Evolutionary conservation across 2,113 vertebrate genomes (phyloP), one percentile per base, ranked within the genome.

Genomic region (Phyllostomus discolor): DNA sequence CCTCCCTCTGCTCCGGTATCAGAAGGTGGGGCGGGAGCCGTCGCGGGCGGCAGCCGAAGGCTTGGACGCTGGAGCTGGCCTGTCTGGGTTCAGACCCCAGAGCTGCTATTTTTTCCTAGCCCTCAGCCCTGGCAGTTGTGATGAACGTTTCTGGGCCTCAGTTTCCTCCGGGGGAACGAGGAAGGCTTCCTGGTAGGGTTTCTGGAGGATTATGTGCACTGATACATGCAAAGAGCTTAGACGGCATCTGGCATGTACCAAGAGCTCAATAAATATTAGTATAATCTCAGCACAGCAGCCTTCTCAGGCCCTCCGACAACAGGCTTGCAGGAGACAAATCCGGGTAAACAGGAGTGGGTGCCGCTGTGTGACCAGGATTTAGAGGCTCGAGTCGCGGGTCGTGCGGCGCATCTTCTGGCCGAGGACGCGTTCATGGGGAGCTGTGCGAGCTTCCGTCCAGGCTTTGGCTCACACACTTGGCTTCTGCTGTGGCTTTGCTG

Each of bases 241-340:
- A 19, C 11, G 2, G 76, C 17, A 19, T 92, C 92, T 67, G 66
- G 76, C 33, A 0, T 62, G 66, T 72, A 52, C 80, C 11, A 93
- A 96, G 85, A 85, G 72, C 96, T 96, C 94, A 85, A 90, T 95
- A 94, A 96, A 97, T 97, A 94, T 86, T 95, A 94, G 88, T 67
- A 78, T 94, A 90, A 83, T 95, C 87, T 92, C 76, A 69, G 59
- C 66, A 46, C 90, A 72, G 54, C 20, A 76, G 90, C 66, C 82
- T 95, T 89, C 76, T 81, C 85, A 76, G 75, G 94, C n/a, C 54
- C 69, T 66, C 38, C 70, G 50, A 78, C 11, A 35, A 59, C 73
- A 59, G 26, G 72, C 80, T 92, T 92, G 83, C 24, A 19, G 80
- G 48, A 92, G 81, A 88, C 59, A 80, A 70, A 92, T 83, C 64